Evolutionary conservation across 2,113 vertebrate species (phyloP).

Genomic region (Oreocharis arfaki): DNA sequence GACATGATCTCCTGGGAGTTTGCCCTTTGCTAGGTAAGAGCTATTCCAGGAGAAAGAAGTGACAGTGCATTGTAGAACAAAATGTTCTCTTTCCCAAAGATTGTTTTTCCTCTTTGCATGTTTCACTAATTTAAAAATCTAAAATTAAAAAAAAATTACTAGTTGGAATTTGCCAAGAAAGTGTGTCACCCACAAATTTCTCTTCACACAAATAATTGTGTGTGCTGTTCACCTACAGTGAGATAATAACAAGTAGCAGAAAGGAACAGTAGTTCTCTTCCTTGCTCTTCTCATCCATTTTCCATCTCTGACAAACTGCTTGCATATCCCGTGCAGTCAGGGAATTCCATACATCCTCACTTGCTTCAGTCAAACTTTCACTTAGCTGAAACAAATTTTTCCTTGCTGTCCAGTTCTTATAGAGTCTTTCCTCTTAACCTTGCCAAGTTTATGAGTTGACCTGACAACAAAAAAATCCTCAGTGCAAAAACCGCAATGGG

Average conservation of each 20-base stretch:
- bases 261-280: background rate
- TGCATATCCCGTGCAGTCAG: background rate
- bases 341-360: background rate
- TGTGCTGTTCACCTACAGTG: background rate
- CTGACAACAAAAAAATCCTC: background rate
- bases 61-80: background rate
- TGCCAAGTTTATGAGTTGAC: background rate
- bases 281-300: background rate
- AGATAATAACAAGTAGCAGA: background rate
- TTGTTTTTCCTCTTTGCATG: background rate
- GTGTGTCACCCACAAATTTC: background rate
- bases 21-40: background rate
- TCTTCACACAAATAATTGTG: background rate
- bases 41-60: background rate
- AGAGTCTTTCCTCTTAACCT: background rate
- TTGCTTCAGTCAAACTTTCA: background rate
- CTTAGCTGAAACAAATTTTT: background rate
- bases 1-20: background rate
- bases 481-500: background rate
- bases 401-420: background rate
- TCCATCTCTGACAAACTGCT: background rate
- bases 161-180: background rate
- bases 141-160: background rate
- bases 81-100: background rate
- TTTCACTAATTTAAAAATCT: background rate